These are phyloP conservation scores for Hephaestus fuliginosus DNA, from an alignment of 2,797 vertebrate species.

Conservation along the genomic window DNA sequence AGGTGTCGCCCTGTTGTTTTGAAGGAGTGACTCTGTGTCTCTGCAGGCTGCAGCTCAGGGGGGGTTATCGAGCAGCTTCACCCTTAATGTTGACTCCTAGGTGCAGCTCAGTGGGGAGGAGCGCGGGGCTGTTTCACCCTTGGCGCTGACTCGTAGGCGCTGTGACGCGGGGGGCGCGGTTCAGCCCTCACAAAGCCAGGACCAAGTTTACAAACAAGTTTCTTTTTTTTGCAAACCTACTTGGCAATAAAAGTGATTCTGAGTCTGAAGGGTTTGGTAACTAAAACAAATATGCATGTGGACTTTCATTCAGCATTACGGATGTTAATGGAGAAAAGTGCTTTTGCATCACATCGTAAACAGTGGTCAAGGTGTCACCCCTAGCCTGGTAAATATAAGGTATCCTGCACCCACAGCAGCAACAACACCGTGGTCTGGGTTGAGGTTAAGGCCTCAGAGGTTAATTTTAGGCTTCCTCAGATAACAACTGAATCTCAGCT, in stretches of 20 bases:
- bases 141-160: not conserved
- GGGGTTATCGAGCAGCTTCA: too few species aligned
- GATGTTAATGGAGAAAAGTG: too few species aligned
- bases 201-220: not conserved
- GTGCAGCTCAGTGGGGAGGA: not conserved
- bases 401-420: not conserved
- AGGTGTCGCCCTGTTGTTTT: not conserved
- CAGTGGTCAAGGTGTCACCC: too few species aligned
- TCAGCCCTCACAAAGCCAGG: too few species aligned
- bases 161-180: too few species aligned
- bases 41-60: not conserved
- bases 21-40: not conserved
- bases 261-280: too few species aligned
- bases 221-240: too few species aligned
- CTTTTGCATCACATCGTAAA: too few species aligned
- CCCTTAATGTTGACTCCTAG: constrained; percentile 14
- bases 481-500: constrained; percentile 2
- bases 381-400: not conserved
- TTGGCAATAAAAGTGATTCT: too few species aligned
- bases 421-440: not conserved
- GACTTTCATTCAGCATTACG: too few species aligned
- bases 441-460: constrained; percentile 1
- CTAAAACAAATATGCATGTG: too few species aligned
- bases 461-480: constrained; percentile 10
- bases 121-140: not conserved